Evolutionary conservation across 2,888 invertebrate genomes (phyloP).

Genomic region (Rhingia campestris): DNA sequence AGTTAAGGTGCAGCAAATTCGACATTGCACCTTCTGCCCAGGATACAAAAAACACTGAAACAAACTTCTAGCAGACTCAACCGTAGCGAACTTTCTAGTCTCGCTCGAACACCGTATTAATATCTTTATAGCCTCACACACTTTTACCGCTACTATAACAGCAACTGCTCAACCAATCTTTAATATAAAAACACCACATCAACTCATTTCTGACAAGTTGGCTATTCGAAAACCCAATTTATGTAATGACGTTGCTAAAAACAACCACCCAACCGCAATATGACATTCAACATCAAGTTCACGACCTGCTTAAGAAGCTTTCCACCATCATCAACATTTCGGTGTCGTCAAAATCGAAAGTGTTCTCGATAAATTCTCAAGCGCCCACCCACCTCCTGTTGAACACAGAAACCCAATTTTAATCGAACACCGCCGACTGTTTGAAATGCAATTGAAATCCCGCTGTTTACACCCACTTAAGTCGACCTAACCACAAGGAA

Average conservation of each 20-base stretch:
- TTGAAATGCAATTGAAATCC: slow-evolving; percentile 66
- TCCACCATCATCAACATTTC: not conserved
- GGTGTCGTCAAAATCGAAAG: slow-evolving; percentile 54
- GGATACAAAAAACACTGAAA: too few relatives aligned
- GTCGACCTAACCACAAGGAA: slow-evolving; percentile 36
- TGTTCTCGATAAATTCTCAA: slow-evolving; percentile 35
- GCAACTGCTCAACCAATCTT: too few relatives aligned
- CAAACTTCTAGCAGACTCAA: too few relatives aligned
- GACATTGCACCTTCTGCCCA: too few relatives aligned
- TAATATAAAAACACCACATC: not conserved
- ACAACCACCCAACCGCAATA: slow-evolving; percentile 12
- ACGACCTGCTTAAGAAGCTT: slow-evolving; percentile 31
- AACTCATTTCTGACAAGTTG: not conserved
- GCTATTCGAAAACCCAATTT: not conserved
- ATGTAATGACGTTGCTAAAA: slow-evolving; percentile 16
- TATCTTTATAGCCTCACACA: too few relatives aligned
- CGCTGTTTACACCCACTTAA: slow-evolving; percentile 63
- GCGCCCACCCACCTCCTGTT: slow-evolving; percentile 21
- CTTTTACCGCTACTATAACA: too few relatives aligned
- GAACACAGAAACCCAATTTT: slow-evolving; percentile 71
- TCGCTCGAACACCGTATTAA: too few relatives aligned
- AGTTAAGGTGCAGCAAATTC: too few relatives aligned
- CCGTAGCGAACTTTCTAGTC: too few relatives aligned
- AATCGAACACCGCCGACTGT: slow-evolving; percentile 57
- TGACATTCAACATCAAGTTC: slow-evolving; percentile 57